Base-by-base conservation (phyloP, 2,797 vertebrate species). In the Mus spretus region DNA sequence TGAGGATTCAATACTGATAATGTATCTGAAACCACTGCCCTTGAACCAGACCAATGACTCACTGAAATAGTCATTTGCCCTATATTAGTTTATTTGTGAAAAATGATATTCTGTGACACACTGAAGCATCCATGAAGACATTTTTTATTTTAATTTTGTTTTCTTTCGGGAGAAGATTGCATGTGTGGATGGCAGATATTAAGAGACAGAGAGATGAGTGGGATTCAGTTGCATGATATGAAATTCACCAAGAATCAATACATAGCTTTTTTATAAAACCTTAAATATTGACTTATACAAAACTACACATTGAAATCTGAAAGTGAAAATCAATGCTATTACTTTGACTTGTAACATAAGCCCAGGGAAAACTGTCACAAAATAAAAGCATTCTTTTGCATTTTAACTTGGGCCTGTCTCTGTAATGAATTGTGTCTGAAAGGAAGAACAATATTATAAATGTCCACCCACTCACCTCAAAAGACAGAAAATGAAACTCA, bases 391-490 rank as follows among this genome's bases (percentile, higher is more conserved):
- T 57, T 17, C 20, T 26, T 34, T 63, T 75, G 19, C 7, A 14
- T 84, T 93, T 47, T 44, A 80, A 82, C 50, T 6, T 67, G 9
- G 19, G 6, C 61, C 11, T 92, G 47, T 22, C 31, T 74, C n/a
- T 96, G 85, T 81, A 97, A 95, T 90, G 34, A 92, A 96, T 77
- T 93, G 37, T 94, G 34, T 34, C 44, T 95, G 93, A 85, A 97
- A 96, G n/a, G 72, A 63, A 75, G 81, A 89, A 75, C 1, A 79
- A 15, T 72, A 92, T 72, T 95, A 84, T 65, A 93, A 26, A n/a
- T 67, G 80, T 92, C 57, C 63, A 90, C 55, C 70, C 65, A 67
- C 24, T 19, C 5, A 65, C 10, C 88, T 90, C n/a, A 93, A 37
- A 75, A 95, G 61, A 90, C 79, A 94, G 34, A 94, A 22, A 89